Base-by-base conservation (phyloP, 1,140 invertebrate species). In the Lethocerus indicus region DNA sequence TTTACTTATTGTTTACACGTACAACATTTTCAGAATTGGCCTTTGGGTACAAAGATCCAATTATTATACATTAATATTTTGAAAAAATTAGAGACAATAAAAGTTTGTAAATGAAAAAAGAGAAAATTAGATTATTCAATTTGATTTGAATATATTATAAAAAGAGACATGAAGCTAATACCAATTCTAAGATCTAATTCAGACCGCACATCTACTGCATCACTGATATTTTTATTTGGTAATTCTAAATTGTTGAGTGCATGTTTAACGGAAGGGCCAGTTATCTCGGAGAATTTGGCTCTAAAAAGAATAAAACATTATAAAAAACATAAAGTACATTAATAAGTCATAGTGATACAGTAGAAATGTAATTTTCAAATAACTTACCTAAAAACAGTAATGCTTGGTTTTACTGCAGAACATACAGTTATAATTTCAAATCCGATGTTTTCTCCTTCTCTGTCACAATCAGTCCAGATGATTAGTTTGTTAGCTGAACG, bases 381-480 rank as follows among this genome's bases (percentile, higher is more conserved):
- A 29, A 28, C 49, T 58, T 60, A 71, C 70, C 78, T 70, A 58
- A 79, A 83, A 39, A 95, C 66, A 54, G 66, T 61, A 24, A 96
- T 69, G 63, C 79, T 79, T 23, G 75, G 77, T 60, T 91, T 94
- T 0, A 88, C 67, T 56, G 74, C 73, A 55, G 67, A 71, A 61
- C 95, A 98, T 4, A 97, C 88, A 55, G 91, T 67, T 47, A 98
- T 94, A 12, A 98, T 81, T 76, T 99, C 94, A 75, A 81, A 96
- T 2, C 96, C 95, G 67, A 99, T 99, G 64, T 98, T 97, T 73
- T 99, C 96, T 48, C 96, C 96, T 76, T 99, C 96, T 70, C 95
- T 79, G 75, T 99, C 96, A 74, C 95, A 96, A 93, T 99, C 96
- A 28, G 95, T 98, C 95, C 96, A 99, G 56, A 99, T 93, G 20